Conservation (phyloP, 2,888 invertebrate genomes). For the Trichopria drosophilae region DNA sequence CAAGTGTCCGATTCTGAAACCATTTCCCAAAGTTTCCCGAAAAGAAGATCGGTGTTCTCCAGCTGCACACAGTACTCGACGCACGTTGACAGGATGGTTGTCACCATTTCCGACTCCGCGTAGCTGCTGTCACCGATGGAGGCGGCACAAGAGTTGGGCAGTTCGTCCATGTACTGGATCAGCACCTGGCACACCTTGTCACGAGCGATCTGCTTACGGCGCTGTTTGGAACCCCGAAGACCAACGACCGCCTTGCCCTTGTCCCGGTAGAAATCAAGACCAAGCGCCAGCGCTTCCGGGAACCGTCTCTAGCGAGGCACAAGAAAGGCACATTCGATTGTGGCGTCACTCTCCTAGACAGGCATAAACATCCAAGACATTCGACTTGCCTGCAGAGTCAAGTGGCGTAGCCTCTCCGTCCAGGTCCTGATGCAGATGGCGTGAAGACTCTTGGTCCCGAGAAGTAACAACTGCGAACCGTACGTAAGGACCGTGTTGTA, state of each 20-base stretch:
- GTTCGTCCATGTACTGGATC: conserved; percentile 54
- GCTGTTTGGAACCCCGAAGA: conserved; percentile 60
- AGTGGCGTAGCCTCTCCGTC: conserved; percentile 69
- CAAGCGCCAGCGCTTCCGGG: conserved; percentile 64
- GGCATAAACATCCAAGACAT: conserved; percentile 5
- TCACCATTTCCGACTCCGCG: conserved; percentile 31
- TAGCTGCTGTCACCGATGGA: conserved; percentile 38
- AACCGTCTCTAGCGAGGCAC: conserved; percentile 61
- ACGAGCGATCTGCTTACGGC: conserved; percentile 57
- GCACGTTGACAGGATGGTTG: conserved; percentile 51
- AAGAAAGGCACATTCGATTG: conserved; percentile 9
- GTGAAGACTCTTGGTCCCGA: conserved; percentile 69
- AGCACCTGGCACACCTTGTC: conserved; percentile 57
- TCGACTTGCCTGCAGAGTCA: conserved; percentile 61
- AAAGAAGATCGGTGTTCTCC: conserved; percentile 58
- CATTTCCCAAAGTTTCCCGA: conserved; percentile 62
- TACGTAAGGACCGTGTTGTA: conserved; percentile 73
- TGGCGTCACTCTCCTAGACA: too few relatives aligned
- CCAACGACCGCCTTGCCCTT: conserved; percentile 66
- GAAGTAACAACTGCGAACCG: conserved; percentile 69
- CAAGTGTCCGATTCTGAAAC: conserved; percentile 65
- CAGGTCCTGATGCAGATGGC: conserved; percentile 63
- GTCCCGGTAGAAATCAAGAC: conserved; percentile 66
- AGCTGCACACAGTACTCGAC: conserved; percentile 56
- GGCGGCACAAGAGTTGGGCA: conserved; percentile 42